Evolutionary conservation across 2,797 vertebrate species (phyloP).

Genomic region (Erpetoichthys calabaricus): DNA sequence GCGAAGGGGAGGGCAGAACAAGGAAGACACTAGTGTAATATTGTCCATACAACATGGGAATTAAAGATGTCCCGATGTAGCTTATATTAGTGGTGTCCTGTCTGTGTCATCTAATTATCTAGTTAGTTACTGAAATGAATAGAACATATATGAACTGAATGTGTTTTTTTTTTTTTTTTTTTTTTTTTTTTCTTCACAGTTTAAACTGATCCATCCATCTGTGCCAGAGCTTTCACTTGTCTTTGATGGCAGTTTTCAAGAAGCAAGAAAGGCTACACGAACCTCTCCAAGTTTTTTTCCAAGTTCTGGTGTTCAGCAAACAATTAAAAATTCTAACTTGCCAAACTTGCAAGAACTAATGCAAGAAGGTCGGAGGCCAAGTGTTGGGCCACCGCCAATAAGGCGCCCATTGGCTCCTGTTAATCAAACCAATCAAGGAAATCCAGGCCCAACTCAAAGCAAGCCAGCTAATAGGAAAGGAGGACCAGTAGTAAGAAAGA

Average conservation of each 20-base stretch:
- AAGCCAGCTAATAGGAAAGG: conserved; percentile 27
- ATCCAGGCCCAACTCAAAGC: conserved; percentile 23
- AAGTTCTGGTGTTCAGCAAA: not conserved
- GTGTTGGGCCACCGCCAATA: conserved; percentile 22
- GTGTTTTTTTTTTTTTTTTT: too few species aligned
- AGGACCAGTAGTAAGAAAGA: conserved; percentile 23
- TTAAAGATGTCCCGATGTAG: too few species aligned
- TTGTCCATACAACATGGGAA: too few species aligned
- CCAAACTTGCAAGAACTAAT: conserved; percentile 16
- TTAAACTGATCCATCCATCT: conserved; percentile 64
- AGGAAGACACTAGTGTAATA: too few species aligned
- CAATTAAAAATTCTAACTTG: conserved; percentile 17
- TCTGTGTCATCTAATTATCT: too few species aligned
- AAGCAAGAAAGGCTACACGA: conserved; percentile 26
- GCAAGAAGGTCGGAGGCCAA: conserved; percentile 14
- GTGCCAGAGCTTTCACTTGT: conserved; percentile 91
- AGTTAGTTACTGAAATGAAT: too few species aligned
- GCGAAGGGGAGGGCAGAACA: too few species aligned
- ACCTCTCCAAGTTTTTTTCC: too few species aligned
- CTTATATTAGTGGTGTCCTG: too few species aligned
- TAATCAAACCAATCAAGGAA: conserved; percentile 31
- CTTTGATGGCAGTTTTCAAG: conserved; percentile 59
- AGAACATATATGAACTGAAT: too few species aligned
- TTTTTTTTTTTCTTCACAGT: conserved; percentile 37
- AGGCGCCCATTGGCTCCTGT: conserved; percentile 28